These are phyloP conservation scores for Megalopta genalis DNA, from an alignment of 1,140 invertebrate species.

Conservation along the genomic window DNA sequence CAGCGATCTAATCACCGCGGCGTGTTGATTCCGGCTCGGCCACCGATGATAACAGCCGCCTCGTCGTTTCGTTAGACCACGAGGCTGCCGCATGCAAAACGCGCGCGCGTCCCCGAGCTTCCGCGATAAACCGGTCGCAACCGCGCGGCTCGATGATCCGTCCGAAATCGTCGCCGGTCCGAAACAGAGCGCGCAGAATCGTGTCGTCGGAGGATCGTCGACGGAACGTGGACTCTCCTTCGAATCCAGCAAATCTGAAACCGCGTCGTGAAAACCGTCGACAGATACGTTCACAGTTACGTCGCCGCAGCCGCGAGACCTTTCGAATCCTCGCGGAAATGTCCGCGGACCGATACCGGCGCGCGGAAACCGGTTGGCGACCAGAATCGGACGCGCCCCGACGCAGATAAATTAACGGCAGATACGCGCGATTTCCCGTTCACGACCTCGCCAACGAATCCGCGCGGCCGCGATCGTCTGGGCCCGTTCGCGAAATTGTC, in stretches of 20 bases:
- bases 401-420: constrained; percentile 42
- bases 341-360: constrained; percentile 39
- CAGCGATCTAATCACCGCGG: neutral
- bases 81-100: neutral
- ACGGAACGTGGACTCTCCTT: too few species aligned
- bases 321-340: constrained; percentile 11
- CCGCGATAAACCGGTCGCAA: constrained; percentile 1
- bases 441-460: neutral
- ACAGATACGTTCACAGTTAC: neutral
- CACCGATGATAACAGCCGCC: neutral
- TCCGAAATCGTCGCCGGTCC: neutral
- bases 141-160: neutral
- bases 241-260: too few species aligned
- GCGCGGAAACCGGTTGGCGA: constrained; percentile 49
- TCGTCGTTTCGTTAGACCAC: constrained; percentile 2
- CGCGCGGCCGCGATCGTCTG: fast-evolving
- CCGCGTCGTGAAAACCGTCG: too few species aligned
- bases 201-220: too few species aligned
- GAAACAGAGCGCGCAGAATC: neutral
- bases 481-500: neutral
- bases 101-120: neutral
- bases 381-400: constrained; percentile 12
- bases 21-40: neutral
- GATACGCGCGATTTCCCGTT: constrained; percentile 3
- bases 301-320: neutral